These are phyloP conservation scores for Syndactyla subalaris DNA, from an alignment of 2,797 vertebrate species.

Conservation along the genomic window DNA sequence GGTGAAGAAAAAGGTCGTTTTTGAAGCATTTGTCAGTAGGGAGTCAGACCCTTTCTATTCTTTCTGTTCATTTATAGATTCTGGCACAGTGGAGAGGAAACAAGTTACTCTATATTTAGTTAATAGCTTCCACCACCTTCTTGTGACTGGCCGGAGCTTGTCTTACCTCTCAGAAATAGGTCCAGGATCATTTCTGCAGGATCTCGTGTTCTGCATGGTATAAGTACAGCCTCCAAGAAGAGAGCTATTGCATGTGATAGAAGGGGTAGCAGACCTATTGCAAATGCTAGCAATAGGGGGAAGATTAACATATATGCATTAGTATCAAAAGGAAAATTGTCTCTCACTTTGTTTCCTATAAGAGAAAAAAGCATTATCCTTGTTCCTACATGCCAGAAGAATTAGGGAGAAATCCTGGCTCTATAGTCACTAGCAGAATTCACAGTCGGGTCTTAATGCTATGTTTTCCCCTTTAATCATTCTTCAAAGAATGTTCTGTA, in stretches of 20 bases:
- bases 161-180: not conserved
- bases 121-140: not conserved
- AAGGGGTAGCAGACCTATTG: not conserved
- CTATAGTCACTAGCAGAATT: not conserved
- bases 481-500: not conserved
- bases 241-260: not conserved
- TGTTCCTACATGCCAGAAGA: not conserved
- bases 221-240: not conserved
- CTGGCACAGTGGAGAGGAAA: not conserved
- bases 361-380: not conserved
- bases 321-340: not conserved
- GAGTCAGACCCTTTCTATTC: not conserved
- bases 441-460: not conserved
- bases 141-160: not conserved
- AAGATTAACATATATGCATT: not conserved
- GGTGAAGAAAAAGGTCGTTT: not conserved
- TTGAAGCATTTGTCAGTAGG: not conserved
- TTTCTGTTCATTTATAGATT: not conserved
- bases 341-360: not conserved
- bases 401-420: not conserved
- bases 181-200: not conserved
- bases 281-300: not conserved
- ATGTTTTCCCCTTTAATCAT: not conserved
- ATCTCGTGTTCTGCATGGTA: fast-evolving
- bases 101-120: not conserved